Evolutionary conservation across 2,888 invertebrate species (phyloP).

Genomic region (Melanotus villosus): DNA sequence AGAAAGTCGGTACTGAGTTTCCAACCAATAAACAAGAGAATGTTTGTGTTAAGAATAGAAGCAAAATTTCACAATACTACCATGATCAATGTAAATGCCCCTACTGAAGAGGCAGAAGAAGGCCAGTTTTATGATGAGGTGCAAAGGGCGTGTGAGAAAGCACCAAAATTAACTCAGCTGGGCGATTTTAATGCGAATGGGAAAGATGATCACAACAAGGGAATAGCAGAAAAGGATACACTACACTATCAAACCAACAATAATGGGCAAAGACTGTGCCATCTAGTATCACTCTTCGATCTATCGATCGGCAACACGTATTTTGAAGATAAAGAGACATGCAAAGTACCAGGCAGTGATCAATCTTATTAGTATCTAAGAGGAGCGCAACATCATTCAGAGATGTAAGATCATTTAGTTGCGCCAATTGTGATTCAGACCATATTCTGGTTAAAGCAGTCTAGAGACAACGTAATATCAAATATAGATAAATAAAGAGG

Average conservation of each 20-base stretch:
- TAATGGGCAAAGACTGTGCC: slow-evolving; percentile 2
- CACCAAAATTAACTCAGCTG: not conserved
- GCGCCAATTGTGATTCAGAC: too few relatives aligned
- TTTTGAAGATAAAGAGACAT: too few relatives aligned
- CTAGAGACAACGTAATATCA: too few relatives aligned
- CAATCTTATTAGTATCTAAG: too few relatives aligned
- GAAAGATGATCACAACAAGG: not conserved
- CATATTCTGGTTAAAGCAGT: too few relatives aligned
- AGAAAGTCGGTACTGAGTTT: not conserved
- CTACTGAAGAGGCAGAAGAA: not conserved
- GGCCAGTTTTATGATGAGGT: not conserved
- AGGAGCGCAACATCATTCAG: too few relatives aligned
- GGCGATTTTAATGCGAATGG: not conserved
- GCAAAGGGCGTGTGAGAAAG: not conserved
- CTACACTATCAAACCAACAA: not conserved
- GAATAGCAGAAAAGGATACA: not conserved
- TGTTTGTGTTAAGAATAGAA: not conserved
- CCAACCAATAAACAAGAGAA: slow-evolving; percentile 2
- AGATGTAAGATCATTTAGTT: too few relatives aligned
- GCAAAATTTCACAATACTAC: not conserved
- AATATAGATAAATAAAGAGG: too few relatives aligned
- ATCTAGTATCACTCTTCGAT: not conserved
- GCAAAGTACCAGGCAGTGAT: too few relatives aligned
- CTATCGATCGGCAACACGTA: too few relatives aligned
- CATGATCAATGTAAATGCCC: not conserved